phyloP scores from a whole-genome alignment of 2,797 vertebrate species.

The Smutsia temminckii region DNA sequence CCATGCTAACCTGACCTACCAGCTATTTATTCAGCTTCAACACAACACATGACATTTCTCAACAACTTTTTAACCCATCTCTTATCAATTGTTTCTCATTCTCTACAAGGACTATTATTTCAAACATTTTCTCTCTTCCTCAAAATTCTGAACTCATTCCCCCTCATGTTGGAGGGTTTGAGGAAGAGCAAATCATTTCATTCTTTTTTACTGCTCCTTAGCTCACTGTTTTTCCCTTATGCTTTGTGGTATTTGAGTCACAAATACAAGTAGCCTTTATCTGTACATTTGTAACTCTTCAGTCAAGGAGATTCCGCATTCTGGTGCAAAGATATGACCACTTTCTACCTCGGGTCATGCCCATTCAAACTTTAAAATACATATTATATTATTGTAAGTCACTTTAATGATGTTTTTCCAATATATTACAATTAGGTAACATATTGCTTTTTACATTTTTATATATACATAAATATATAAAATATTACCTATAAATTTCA shows the following conservation, averaged over 20 bases:
- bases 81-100: not conserved
- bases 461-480: not conserved
- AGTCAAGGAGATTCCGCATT: not conserved
- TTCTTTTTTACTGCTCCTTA: not conserved
- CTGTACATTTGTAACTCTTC: not conserved
- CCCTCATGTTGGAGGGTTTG: not conserved
- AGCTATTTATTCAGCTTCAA: not conserved
- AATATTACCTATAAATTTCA: not conserved
- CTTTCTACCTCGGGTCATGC: not conserved
- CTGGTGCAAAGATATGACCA: not conserved
- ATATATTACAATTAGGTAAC: not conserved
- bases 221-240: not conserved
- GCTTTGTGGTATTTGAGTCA: not conserved
- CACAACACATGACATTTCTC: not conserved
- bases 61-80: not conserved
- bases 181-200: not conserved
- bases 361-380: not conserved
- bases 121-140: not conserved
- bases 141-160: not conserved
- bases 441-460: not conserved
- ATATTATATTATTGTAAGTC: not conserved
- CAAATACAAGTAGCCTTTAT: not conserved
- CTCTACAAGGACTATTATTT: not conserved
- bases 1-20: not conserved
- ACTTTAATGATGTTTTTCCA: not conserved